Evolutionary conservation across 2,113 vertebrate species (phyloP), one percentile per base, ranked within the genome.

Genomic region (Catagonus wagneri): DNA sequence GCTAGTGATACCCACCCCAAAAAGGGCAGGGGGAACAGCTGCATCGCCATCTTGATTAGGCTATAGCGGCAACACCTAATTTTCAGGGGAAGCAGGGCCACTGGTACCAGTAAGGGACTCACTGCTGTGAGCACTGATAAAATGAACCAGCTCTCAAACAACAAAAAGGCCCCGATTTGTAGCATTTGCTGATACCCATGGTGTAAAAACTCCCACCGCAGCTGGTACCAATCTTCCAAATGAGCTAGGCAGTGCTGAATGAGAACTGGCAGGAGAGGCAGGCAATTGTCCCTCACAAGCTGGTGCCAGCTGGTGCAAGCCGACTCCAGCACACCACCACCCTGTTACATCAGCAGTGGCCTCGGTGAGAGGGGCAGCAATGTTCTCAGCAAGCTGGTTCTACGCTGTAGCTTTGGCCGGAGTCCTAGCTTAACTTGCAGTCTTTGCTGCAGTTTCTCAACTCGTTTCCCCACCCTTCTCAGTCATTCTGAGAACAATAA

Each of bases 141-240:
- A 58, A 85, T 72, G 91, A 88, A 54, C 66, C 32, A 63, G 15
- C 65, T 86, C 68, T 79, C 63, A 54, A 69, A 94, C 90, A 34
- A 58, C 32, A 74, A 56, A 71, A 44, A 72, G 36, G 13, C 13
- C 50, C 19, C 54, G 22, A 74, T 69, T 76, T 85, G 14, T 19
- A 86, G 39, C 25, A 65, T 90, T 58, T 93, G 58, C 58, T 36
- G 69, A 56, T 60, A 56, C 63, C 69, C 36, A 34, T 44, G 29
- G 58, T 66, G 50, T 32, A 50, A 93, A 81, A 91, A 61, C 44
- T 88, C 84, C 85, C 34, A 20, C 27, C 44, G 36, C 14, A 85
- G 52, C 79, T 83, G 17, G 94, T 52, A 96, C 39, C 83, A 93
- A 86, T 61, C 79, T 96, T 87, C 58, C 75, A 84, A 89, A 89